Evolutionary conservation across 53 echinoderm and acorn worm species (phyloP).

Genomic region (Stichopus horrens): DNA sequence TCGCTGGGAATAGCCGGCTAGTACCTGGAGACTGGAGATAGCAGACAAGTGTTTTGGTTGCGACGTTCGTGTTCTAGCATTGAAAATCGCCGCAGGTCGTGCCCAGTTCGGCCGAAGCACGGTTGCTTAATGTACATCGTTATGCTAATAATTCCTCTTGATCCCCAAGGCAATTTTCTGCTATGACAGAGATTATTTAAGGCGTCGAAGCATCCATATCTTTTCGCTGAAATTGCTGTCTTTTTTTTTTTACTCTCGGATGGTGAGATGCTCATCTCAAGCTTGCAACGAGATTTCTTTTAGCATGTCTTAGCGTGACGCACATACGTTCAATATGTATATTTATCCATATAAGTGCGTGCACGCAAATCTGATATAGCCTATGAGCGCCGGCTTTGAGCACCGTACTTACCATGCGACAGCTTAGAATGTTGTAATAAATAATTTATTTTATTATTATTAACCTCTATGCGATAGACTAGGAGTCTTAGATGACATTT

Average conservation of each 20-base stretch:
- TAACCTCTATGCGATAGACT: too few species aligned
- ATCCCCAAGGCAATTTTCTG: slow-evolving; percentile 39
- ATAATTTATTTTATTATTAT: too few species aligned
- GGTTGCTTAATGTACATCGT: slow-evolving; percentile 45
- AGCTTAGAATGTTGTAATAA: too few species aligned
- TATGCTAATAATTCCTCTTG: slow-evolving; percentile 38
- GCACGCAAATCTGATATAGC: too few species aligned
- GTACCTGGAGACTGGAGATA: slow-evolving; percentile 14
- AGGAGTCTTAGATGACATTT: too few species aligned
- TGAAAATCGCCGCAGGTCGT: slow-evolving; percentile 32
- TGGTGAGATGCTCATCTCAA: background rate
- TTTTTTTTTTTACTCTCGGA: background rate
- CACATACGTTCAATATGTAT: too few species aligned
- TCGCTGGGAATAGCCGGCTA: background rate
- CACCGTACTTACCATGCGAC: too few species aligned
- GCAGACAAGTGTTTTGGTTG: slow-evolving; percentile 36
- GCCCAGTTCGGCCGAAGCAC: slow-evolving; percentile 41
- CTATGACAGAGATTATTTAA: slow-evolving; percentile 39
- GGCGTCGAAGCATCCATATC: slow-evolving; percentile 33
- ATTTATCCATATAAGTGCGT: too few species aligned
- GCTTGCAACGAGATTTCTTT: background rate
- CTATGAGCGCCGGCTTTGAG: too few species aligned
- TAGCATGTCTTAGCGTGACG: background rate
- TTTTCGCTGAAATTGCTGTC: slow-evolving; percentile 28
- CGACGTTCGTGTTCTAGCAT: slow-evolving; percentile 30